phyloP scores from a whole-genome alignment of 2,113 vertebrate species.

The Oncorhynchus mykiss region DNA sequence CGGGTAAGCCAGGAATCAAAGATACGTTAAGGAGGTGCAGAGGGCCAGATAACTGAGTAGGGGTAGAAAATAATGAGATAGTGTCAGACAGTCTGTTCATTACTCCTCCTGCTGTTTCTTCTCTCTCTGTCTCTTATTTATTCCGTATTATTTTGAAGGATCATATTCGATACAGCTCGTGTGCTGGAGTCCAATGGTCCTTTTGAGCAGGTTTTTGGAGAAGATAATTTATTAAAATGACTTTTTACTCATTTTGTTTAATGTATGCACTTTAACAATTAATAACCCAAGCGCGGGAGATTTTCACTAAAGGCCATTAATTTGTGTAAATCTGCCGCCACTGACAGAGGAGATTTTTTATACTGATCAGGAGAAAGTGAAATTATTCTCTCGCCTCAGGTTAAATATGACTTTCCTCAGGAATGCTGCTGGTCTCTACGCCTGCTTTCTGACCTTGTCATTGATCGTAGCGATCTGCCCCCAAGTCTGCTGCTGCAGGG shows the following conservation, averaged over 20 bases:
- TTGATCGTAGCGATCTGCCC: slow-evolving; percentile 55
- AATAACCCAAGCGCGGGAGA: slow-evolving; percentile 78
- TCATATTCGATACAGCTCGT: slow-evolving; percentile 27
- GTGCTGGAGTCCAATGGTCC: slow-evolving; percentile 49
- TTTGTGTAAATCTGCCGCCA: slow-evolving; percentile 80
- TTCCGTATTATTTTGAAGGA: slow-evolving; percentile 40
- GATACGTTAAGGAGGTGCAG: slow-evolving; percentile 15
- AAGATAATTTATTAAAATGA: slow-evolving; percentile 83
- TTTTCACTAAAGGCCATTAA: slow-evolving; percentile 83
- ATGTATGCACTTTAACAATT: slow-evolving; percentile 85
- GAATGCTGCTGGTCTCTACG: slow-evolving; percentile 60
- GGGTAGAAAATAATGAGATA: slow-evolving; percentile 42
- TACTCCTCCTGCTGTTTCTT: slow-evolving; percentile 19
- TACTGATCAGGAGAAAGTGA: slow-evolving; percentile 80
- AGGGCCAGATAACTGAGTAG: background rate
- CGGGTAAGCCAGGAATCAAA: slow-evolving; percentile 1
- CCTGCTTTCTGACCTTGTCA: slow-evolving; percentile 73
- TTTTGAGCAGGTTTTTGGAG: slow-evolving; percentile 65
- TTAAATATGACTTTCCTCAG: slow-evolving; percentile 75
- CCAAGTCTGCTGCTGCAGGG: background rate
- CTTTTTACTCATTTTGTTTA: slow-evolving; percentile 85
- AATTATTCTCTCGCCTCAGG: slow-evolving; percentile 83
- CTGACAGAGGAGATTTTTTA: slow-evolving; percentile 81
- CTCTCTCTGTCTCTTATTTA: slow-evolving; percentile 33
- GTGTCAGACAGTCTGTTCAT: slow-evolving; percentile 34